A percentile compares a stretch with the other conserved stretches of the same genome.
Evolutionary conservation across 1,140 invertebrate genomes (phyloP).

Genomic region (Polyergus mexicanus): DNA sequence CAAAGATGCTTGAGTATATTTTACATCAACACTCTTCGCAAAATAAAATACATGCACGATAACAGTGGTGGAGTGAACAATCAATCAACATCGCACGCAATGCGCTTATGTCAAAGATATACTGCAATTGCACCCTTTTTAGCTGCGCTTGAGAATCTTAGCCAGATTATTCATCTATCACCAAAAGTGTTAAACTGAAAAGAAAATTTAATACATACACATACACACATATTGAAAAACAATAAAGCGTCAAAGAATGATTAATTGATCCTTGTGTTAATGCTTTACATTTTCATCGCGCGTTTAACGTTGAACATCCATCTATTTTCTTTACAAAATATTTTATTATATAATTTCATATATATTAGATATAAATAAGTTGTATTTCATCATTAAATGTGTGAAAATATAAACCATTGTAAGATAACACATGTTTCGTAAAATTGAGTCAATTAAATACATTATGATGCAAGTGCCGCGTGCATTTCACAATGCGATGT

Average conservation of each 20-base stretch:
- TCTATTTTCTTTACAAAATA: not conserved
- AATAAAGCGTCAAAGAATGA: not conserved
- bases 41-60: conserved; percentile 37
- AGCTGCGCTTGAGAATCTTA: conserved; percentile 14
- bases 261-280: not conserved
- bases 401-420: conserved; percentile 37
- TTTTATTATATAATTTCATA: not conserved
- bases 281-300: conserved; percentile 23
- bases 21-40: not conserved
- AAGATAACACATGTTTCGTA: not conserved
- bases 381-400: not conserved
- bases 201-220: conserved; percentile 47
- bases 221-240: not conserved
- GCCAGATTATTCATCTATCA: conserved; percentile 31
- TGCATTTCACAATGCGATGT: not conserved
- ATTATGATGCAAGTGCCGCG: conserved; percentile 16
- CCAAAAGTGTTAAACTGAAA: conserved; percentile 55
- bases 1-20: not conserved
- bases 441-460: conserved; percentile 41
- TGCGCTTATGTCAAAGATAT: not conserved
- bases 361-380: not conserved
- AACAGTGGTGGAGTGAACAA: not conserved
- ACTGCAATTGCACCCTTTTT: conserved; percentile 23
- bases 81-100: conserved; percentile 19
- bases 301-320: not conserved